Evolutionary conservation across 2,888 invertebrate genomes (phyloP).

Genomic region (Xestoiulus laeticollis): DNA sequence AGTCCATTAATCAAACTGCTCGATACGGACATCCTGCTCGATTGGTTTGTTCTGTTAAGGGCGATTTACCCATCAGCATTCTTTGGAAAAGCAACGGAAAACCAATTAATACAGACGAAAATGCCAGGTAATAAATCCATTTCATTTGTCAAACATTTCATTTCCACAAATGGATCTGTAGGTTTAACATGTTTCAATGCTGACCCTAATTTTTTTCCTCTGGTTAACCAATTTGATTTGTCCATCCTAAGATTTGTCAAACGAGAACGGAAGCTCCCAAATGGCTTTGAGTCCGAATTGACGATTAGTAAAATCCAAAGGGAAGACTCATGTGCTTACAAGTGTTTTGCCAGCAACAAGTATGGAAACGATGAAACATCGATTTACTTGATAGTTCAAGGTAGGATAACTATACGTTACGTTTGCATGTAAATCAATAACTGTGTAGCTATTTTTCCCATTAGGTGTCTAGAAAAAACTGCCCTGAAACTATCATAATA

Average conservation of each 20-base stretch:
- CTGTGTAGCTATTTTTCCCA: no score
- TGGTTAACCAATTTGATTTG: not conserved
- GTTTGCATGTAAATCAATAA: not conserved
- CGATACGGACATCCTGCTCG: constrained; percentile 80
- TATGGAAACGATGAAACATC: constrained; percentile 54
- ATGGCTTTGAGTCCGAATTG: constrained; percentile 53
- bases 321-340: constrained; percentile 50
- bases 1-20: constrained; percentile 67
- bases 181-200: no score
- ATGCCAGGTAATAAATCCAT: constrained; percentile 36
- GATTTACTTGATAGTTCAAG: constrained; percentile 52
- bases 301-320: constrained; percentile 52
- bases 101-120: not conserved
- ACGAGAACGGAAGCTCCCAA: constrained; percentile 45
- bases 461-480: no score
- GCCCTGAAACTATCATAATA: no score
- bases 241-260: constrained; percentile 47
- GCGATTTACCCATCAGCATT: constrained; percentile 58
- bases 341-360: constrained; percentile 53
- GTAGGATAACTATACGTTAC: not conserved
- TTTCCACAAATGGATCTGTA: not conserved
- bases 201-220: not conserved
- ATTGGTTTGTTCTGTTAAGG: constrained; percentile 72
- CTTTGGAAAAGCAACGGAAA: constrained; percentile 52
- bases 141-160: not conserved